Base-by-base conservation (phyloP, 2,113 vertebrate genomes). In the Solea solea region DNA sequence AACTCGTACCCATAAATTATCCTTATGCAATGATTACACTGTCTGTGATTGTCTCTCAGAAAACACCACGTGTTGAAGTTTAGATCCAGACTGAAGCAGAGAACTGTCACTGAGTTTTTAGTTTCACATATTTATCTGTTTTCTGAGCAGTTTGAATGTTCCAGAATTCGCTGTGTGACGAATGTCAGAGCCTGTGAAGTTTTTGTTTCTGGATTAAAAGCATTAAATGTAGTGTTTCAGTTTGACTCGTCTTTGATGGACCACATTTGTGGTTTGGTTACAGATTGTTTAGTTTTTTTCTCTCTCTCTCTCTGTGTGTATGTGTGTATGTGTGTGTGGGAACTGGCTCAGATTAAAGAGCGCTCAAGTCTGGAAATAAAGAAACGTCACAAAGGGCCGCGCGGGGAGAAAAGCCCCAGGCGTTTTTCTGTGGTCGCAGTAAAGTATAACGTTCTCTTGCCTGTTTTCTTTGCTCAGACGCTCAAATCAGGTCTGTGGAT, bases 321-420 rank as follows among this genome's bases (percentile, higher is more conserved):
- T 21, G 21, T 21, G 21, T 21, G 21, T 21, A 1, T 21, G 21
- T 21, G 21, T 21, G 21, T 69, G 55, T 50, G 15, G 25, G 28
- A 13, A 21, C 42, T 49, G 65, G 44, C 72, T 80, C 65, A 39
- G 34, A 66, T 67, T 44, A 70, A 64, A 49, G n/a, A 21, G 50
- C 58, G 42, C 28, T 46, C 34, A 27, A 8, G 64, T 69, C 48
- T 69, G 64, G 66, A 69, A 66, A 57, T 9, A 80, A 64, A n/a
- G 57, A 46, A 65, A n/a, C 13, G 7, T 41, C 42, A 41, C 48
- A 64, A 59, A 70, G 42, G 21, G 49, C 70, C 0, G 14, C 4
- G 14, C 21, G n/a, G 51, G n/a, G 62, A 62, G 25, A 27, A 53
- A 46, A 54, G 44, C 66, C 61, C 7, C 72, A 72, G 72, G 57